Base-by-base conservation (phyloP, 2,113 vertebrate species). In the Nestor notabilis region DNA sequence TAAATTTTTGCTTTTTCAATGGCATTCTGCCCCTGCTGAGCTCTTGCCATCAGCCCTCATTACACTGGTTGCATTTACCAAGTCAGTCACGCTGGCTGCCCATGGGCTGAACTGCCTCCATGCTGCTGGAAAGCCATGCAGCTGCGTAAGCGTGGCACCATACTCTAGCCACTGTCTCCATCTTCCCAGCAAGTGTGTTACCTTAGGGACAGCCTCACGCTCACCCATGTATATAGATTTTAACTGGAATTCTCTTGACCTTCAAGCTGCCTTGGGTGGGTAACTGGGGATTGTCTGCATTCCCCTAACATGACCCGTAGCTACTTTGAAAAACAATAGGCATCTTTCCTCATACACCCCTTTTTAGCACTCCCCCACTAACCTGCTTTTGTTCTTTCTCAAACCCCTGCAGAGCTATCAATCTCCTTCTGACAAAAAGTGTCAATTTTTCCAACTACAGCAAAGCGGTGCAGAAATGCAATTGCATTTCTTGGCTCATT, bases 381-480 rank as follows among this genome's bases (percentile, higher is more conserved):
- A 44, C 77, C 56, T 85, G 53, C 90, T 82, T 88, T 83, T 87
- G 61, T 74, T 89, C 70, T 69, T 35, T 78, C 66, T 64, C 49
- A 64, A 96, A 78, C 31, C 25, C 35, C 46, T 85, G 83, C 55
- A 87, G 76, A 74, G 75, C 79, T 83, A 82, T 92, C 86, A 87
- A 89, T 77, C 87, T 87, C 50, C 29, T 49, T 58, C 71, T 87
- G 75, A 87, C 69, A 94, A 72, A 70, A 86, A 64, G 50, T 49
- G 76, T 74, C 87, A 79, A n/a, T 89, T 90, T 92, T 91, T 79
- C 80, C 70, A 79, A 49, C 74, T 90, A 86, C 2, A 92, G 65
- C 41, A 31, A 64, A 90, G 64, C 65, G 4, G 2, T 43, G 60
- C 23, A 91, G 55, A 93, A 89, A 94, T 46, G 61, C 46, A 94